Base-by-base conservation (phyloP, 2,797 vertebrate species). In the Megalops cyprinoides region DNA sequence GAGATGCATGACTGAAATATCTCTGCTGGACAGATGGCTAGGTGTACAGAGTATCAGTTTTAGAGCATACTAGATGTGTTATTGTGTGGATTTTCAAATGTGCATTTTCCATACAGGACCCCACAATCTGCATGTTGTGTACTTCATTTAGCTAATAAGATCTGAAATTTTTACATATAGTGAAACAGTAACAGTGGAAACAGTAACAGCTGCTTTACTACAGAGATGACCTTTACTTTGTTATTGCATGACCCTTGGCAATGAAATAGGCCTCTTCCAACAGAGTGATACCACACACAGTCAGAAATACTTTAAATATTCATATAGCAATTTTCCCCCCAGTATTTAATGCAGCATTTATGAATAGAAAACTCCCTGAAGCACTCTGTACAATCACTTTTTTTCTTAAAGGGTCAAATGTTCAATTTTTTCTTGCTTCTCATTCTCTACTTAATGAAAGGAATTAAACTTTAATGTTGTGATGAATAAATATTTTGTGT, bases 381-480 rank as follows among this genome's bases (percentile, higher is more conserved):
- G 82, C 81, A 77, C 28, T 81, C 53, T 69, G 56, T 62, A 62
- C 82, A 76, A 82, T 77, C 31, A n/a, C 20, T 2, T 62, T 78
- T 62, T 73, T 77, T 62, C 49, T 79, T 67, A 60, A 79, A 60
- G 81, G 82, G 87, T 88, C 85, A 88, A 86, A 86, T 82, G 78
- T 86, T 84, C 76, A 60, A n/a, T 82, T 85, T 82, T 79, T 79
- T 65, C 37, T 37, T 65, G 15, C 51, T 62, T 80, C 76, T 74
- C 79, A 46, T 87, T 74, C 69, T 79, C 76, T 62, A 71, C 77
- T 55, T 81, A 81, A 65, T 83, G 84, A 85, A 84, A 74, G 15
- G n/a, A 23, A 82, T 88, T 87, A 86, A 86, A 88, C 55, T 88
- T 89, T 87, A 84, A 87, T 88, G 74, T 56, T 34, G 44, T 48